These are phyloP conservation scores for Stercorarius parasiticus DNA, from an alignment of 2,113 vertebrate species.

Conservation along the genomic window DNA sequence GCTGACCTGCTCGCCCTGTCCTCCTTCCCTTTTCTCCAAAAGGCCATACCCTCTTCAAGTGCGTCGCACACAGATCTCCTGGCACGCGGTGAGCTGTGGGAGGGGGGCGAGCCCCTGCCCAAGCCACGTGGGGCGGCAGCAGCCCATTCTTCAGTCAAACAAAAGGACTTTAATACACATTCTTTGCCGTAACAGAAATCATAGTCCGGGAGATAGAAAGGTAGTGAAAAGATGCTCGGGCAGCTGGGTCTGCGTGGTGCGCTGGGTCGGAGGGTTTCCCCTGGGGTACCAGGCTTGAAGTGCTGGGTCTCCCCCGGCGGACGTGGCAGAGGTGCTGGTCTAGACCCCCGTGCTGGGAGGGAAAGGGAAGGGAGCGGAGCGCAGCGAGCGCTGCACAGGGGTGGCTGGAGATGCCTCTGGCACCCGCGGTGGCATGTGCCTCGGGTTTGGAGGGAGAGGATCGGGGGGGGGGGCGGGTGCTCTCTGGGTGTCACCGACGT, in stretches of 20 bases:
- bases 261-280: no score
- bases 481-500: background rate
- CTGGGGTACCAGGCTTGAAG: no score
- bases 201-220: accelerated
- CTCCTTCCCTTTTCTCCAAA: background rate
- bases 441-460: background rate
- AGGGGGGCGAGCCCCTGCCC: background rate
- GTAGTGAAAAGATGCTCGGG: no score
- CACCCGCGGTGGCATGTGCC: no score
- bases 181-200: background rate
- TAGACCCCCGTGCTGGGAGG: accelerated
- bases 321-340: background rate
- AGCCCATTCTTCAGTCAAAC: no score
- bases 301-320: accelerated
- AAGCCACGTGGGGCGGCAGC: background rate
- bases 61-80: accelerated
- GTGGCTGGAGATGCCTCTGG: background rate
- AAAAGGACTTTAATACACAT: accelerated
- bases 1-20: background rate
- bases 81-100: accelerated
- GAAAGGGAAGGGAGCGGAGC: background rate
- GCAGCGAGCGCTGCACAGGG: accelerated
- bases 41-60: background rate
- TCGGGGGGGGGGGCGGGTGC: background rate
- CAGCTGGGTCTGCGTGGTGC: background rate